These are phyloP conservation scores for Aplochiton taeniatus DNA, from an alignment of 2,797 vertebrate genomes.

Conservation along the genomic window DNA sequence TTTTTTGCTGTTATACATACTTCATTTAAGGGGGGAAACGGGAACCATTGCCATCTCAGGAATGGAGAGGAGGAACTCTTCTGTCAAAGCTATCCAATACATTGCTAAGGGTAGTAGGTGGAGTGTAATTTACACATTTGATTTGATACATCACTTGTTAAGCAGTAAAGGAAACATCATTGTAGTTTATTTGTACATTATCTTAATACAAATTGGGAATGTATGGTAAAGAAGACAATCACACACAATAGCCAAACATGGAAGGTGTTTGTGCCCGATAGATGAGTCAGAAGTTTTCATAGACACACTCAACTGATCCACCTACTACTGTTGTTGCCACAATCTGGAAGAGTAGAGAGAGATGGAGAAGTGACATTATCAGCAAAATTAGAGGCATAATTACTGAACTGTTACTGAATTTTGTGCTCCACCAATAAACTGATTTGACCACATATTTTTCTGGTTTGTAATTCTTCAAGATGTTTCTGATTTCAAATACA, in stretches of 20 bases:
- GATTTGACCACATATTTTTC: not conserved
- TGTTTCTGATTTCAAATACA: not conserved
- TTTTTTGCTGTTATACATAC: too few relatives aligned
- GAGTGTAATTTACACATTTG: too few relatives aligned
- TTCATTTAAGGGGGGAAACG: too few relatives aligned
- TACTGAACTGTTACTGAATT: not conserved
- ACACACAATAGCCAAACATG: conserved; percentile 15
- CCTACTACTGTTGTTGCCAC: conserved; percentile 29
- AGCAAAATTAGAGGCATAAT: not conserved
- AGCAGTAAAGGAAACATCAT: too few relatives aligned
- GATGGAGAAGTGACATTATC: conserved; percentile 17
- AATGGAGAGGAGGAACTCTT: too few relatives aligned
- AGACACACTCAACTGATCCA: conserved; percentile 65
- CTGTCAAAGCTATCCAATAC: too few relatives aligned
- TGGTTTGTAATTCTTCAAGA: not conserved
- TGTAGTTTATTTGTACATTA: too few relatives aligned
- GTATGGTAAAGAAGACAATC: not conserved
- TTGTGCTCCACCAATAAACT: not conserved
- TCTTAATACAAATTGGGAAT: not conserved
- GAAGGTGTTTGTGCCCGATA: not conserved
- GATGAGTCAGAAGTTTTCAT: conserved; percentile 73
- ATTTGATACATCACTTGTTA: too few relatives aligned
- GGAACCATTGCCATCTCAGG: too few relatives aligned
- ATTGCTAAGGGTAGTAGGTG: too few relatives aligned
- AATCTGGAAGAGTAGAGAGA: conserved; percentile 51